These are phyloP conservation scores for Parapsyche elsis DNA, from an alignment of 1,140 invertebrate species.

Conservation along the genomic window DNA sequence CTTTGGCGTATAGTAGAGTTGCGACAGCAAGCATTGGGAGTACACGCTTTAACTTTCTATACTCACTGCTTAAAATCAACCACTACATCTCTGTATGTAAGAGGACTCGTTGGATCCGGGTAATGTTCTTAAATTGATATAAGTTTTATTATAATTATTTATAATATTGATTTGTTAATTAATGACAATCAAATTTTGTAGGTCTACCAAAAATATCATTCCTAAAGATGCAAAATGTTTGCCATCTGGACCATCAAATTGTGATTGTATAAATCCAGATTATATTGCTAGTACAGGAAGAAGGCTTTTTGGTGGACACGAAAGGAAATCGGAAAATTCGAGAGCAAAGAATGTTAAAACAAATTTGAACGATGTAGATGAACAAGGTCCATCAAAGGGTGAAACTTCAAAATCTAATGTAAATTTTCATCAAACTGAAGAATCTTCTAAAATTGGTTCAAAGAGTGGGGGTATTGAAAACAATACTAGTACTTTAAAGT, in stretches of 20 bases:
- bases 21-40: constrained; percentile 50
- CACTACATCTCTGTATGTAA: constrained; percentile 57
- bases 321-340: not conserved
- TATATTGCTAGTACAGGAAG: not conserved
- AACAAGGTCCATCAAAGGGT: not conserved
- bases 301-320: not conserved
- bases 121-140: constrained; percentile 26
- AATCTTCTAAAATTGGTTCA: not conserved
- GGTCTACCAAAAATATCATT: not conserved
- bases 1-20: constrained; percentile 61
- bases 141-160: too few species aligned
- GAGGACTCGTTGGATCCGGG: constrained; percentile 56
- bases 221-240: not conserved
- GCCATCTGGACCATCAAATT: not conserved
- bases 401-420: not conserved
- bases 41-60: constrained; percentile 56
- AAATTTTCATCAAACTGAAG: too few species aligned
- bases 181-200: not conserved
- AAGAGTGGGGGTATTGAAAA: not conserved
- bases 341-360: not conserved
- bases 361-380: not conserved
- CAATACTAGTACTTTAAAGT: too few species aligned
- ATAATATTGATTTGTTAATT: not conserved
- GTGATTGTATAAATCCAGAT: constrained; percentile 1
- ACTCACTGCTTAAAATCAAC: constrained; percentile 56